These are phyloP conservation scores for Sepioteuthis lessoniana DNA, from an alignment of 2,888 invertebrate genomes.

Conservation along the genomic window DNA sequence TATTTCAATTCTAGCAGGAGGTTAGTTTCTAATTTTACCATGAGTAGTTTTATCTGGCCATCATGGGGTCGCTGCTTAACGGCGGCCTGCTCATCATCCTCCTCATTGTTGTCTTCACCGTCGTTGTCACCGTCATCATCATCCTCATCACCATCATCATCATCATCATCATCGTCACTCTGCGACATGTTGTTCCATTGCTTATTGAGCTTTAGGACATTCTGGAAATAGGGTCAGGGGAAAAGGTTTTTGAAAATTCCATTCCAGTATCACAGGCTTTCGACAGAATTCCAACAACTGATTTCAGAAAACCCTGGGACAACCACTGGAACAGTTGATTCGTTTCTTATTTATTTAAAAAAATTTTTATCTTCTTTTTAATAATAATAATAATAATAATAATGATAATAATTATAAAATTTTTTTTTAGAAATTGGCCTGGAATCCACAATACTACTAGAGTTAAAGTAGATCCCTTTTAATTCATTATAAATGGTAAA, in stretches of 20 bases:
- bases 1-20: conserved; percentile 44
- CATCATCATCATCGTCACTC: conserved; percentile 41
- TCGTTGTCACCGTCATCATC: background rate
- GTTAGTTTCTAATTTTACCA: conserved; percentile 48
- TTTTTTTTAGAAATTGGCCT: too few relatives aligned
- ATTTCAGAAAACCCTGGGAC: conserved; percentile 39
- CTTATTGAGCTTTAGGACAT: conserved; percentile 48
- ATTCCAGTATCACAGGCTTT: conserved; percentile 47
- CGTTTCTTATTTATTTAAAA: background rate
- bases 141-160: conserved; percentile 36
- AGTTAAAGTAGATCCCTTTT: background rate
- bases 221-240: conserved; percentile 48
- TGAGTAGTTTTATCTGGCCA: conserved; percentile 48
- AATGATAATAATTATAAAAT: too few relatives aligned
- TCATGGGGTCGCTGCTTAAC: conserved; percentile 44
- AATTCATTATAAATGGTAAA: background rate
- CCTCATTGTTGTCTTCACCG: conserved; percentile 6
- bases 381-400: too few relatives aligned
- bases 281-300: conserved; percentile 48
- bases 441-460: background rate
- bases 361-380: too few relatives aligned
- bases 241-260: conserved; percentile 48
- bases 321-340: conserved; percentile 35
- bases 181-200: conserved; percentile 47
- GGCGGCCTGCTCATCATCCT: conserved; percentile 43